These are phyloP conservation scores for Montipora cactus DNA, from an alignment of 64 coral and sea anemone species.

Conservation along the genomic window DNA sequence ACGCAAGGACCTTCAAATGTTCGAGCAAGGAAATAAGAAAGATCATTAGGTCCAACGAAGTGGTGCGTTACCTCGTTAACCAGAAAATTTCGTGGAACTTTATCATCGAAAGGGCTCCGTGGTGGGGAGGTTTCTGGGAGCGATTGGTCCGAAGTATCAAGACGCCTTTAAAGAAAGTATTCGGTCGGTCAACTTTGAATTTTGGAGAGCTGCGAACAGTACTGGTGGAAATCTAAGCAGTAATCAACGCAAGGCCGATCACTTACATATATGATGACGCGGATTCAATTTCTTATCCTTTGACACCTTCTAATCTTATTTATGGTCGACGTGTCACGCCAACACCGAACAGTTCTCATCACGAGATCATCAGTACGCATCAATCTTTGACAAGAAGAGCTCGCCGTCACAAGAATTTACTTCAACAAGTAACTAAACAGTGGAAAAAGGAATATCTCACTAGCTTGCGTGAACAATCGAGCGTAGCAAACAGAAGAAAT, in stretches of 20 bases:
- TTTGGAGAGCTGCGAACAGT: conserved; percentile 34
- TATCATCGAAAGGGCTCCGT: too few relatives aligned
- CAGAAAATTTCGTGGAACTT: too few relatives aligned
- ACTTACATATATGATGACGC: conserved; percentile 56
- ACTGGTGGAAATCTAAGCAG: conserved; percentile 26
- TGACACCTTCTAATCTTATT: conserved; percentile 49
- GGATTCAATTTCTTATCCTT: conserved; percentile 52
- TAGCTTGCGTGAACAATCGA: conserved; percentile 36
- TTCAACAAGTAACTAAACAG: conserved; percentile 45
- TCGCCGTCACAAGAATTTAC: conserved; percentile 56
- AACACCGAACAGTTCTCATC: conserved; percentile 20
- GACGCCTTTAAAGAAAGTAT: conserved; percentile 38
- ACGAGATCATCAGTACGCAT: conserved; percentile 63
- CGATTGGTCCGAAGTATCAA: conserved; percentile 35
- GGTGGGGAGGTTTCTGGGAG: too few relatives aligned
- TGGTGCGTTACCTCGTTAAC: not conserved
- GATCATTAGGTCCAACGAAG: conserved; percentile 4
- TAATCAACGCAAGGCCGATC: conserved; percentile 45
- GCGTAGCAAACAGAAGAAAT: not conserved
- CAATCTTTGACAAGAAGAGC: conserved; percentile 44
- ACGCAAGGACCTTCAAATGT: conserved; percentile 33
- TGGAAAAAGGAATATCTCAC: conserved; percentile 60
- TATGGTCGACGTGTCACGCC: conserved; percentile 40
- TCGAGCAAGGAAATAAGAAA: not conserved
- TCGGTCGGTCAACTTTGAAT: conserved; percentile 28